Evolutionary conservation across 2,797 vertebrate genomes (phyloP).

Genomic region (Pseudocheirus occidentalis): DNA sequence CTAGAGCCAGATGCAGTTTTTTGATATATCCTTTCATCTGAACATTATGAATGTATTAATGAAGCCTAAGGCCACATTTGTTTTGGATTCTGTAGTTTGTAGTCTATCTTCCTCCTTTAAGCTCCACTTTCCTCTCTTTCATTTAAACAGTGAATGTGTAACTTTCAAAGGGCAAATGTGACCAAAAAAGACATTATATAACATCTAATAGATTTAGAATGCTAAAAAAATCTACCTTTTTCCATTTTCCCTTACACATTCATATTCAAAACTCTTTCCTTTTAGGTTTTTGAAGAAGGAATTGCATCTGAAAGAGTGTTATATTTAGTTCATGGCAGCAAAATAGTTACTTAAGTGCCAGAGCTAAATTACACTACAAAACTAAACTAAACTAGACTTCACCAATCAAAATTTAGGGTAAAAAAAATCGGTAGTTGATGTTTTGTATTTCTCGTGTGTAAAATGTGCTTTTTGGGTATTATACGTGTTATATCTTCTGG

Average conservation of each 20-base stretch:
- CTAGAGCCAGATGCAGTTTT: not conserved
- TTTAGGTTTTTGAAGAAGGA: slow-evolving; percentile 52
- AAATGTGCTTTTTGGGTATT: not conserved
- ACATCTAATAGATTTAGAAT: slow-evolving; percentile 38
- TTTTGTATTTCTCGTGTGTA: not conserved
- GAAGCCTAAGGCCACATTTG: not conserved
- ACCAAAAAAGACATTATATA: slow-evolving; percentile 26
- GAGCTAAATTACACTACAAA: slow-evolving; percentile 43
- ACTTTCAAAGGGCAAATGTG: slow-evolving; percentile 42
- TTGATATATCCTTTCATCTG: not conserved
- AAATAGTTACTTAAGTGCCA: slow-evolving; percentile 48
- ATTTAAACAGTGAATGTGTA: not conserved
- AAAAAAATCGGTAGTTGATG: slow-evolving; percentile 40
- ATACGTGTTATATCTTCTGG: not conserved
- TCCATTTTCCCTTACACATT: not conserved
- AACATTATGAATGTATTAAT: not conserved
- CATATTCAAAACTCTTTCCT: slow-evolving; percentile 16
- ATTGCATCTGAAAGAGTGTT: slow-evolving; percentile 1
- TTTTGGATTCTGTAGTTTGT: not conserved
- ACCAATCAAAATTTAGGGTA: slow-evolving; percentile 11
- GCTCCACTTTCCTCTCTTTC: not conserved
- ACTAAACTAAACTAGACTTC: slow-evolving; percentile 61
- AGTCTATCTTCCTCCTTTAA: not conserved
- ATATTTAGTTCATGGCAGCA: slow-evolving; percentile 47
- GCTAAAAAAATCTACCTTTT: slow-evolving; percentile 4